Evolutionary conservation across 2,797 vertebrate genomes (phyloP).

Genomic region (Lithobates sylvaticus): DNA sequence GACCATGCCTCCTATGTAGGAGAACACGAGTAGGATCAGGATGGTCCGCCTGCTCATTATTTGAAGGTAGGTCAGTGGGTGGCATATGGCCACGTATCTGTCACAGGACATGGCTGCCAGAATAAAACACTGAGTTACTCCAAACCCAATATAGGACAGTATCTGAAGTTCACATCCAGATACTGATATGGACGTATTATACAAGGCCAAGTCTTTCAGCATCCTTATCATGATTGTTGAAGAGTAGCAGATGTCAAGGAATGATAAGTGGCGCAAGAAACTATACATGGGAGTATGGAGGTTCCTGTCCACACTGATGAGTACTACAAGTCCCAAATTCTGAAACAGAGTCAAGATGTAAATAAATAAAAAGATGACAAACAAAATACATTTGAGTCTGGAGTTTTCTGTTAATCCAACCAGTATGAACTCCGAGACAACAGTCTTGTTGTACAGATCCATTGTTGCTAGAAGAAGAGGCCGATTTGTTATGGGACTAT

Average conservation of each 20-base stretch:
- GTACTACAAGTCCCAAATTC: constrained; percentile 61
- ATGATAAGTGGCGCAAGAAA: constrained; percentile 63
- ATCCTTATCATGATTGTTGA: constrained; percentile 62
- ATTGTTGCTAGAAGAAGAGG: constrained; percentile 46
- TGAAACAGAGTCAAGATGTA: constrained; percentile 57
- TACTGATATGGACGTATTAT: constrained; percentile 59
- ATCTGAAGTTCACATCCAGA: constrained; percentile 57
- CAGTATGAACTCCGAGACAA: constrained; percentile 63
- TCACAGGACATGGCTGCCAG: constrained; percentile 68
- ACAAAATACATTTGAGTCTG: constrained; percentile 53
- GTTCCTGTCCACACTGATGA: constrained; percentile 58
- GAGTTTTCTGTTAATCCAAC: constrained; percentile 62
- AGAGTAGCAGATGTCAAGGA: constrained; percentile 64
- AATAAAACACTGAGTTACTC: constrained; percentile 68
- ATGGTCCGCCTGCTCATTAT: constrained; percentile 64
- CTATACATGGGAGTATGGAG: constrained; percentile 65
- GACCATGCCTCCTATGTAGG: constrained; percentile 63
- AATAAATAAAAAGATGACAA: constrained; percentile 35
- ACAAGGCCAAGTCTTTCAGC: constrained; percentile 48
- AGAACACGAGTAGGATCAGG: constrained; percentile 63
- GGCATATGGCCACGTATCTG: constrained; percentile 60
- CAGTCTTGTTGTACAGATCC: constrained; percentile 61
- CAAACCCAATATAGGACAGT: constrained; percentile 59
- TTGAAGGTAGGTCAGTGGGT: constrained; percentile 67
- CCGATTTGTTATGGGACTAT: too few species aligned